Conservation (phyloP, 2,113 vertebrate species). For the Pseudorasbora parva region DNA sequence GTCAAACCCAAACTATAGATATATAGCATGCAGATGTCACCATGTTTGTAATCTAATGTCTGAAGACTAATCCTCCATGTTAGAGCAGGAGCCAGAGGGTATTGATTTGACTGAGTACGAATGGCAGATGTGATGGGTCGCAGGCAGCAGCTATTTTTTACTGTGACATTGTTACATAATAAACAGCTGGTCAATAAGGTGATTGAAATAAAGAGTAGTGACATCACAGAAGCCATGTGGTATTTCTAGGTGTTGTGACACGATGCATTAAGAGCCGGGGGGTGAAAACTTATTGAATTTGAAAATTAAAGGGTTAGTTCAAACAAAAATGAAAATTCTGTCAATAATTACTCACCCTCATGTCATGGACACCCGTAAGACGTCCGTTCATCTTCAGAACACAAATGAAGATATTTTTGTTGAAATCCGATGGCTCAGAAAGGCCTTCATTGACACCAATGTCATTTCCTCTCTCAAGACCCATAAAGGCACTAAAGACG, state of each 20-base stretch:
- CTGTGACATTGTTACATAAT: slow-evolving; percentile 69
- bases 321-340: too few species aligned
- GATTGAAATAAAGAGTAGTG: slow-evolving; percentile 59
- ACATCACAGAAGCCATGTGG: slow-evolving; percentile 24
- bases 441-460: too few species aligned
- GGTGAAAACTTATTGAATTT: too few species aligned
- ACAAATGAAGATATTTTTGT: too few species aligned
- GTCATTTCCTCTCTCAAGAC: too few species aligned
- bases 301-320: too few species aligned
- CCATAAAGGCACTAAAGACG: too few species aligned
- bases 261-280: too few species aligned
- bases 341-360: too few species aligned
- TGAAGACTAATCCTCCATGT: slow-evolving; percentile 52
- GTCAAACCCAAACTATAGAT: neutral
- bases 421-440: too few species aligned
- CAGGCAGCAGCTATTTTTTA: slow-evolving; percentile 57
- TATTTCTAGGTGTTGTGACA: neutral
- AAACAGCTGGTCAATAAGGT: slow-evolving; percentile 67
- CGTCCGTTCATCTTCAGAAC: too few species aligned
- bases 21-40: slow-evolving; percentile 48
- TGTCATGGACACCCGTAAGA: too few species aligned
- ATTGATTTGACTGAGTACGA: slow-evolving; percentile 46
- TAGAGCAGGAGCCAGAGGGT: slow-evolving; percentile 26
- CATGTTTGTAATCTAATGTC: slow-evolving; percentile 57
- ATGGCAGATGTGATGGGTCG: slow-evolving; percentile 49